Evolutionary conservation across 1,140 invertebrate genomes (phyloP), one percentile per base, ranked within the genome.

Genomic region (Drosophila rhopaloa): DNA sequence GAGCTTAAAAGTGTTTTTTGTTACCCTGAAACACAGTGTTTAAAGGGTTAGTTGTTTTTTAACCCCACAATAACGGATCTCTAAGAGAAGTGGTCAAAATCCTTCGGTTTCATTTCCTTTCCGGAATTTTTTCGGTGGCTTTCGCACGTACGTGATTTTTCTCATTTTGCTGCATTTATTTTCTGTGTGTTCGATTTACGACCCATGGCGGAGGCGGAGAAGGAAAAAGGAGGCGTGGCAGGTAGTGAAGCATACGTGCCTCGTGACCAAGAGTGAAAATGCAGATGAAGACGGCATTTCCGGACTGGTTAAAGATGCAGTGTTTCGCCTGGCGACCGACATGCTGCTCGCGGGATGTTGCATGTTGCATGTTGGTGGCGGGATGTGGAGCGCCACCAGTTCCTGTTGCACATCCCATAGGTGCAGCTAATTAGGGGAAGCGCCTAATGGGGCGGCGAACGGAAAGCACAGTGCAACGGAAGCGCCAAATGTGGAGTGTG

Each of bases 61-160:
- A n/a, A 27, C 13, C 11, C 44, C 13, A 29, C 19, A 11, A 19
- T 14, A 9, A 14, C 13, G 4, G 11, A 43, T 62, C 4, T 27
- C 13, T 10, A 7, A 37, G 11, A 37, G 29, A 60, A 60, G 19
- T 46, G 56, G 61, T 61, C 16, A 27, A 16, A 8, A 13, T 37
- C 5, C 13, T 16, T 24, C 16, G 14, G n/a, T 13, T 32, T 13
- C 11, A 13, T 16, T 51, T 29, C 10, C 29, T 74, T 53, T 37
- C 37, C 8, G 8, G 4, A 5, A 10, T 48, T 50, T 24, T 80
- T 80, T 57, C 29, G 63, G 58, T 58, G 57, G 48, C 37, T 46
- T 46, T 60, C 24, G 43, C 50, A 50, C 67, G 83, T 80, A 88
- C 83, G 83, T 88, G 83, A 88, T 88, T 88, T 88, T 86, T 72